phyloP scores from a whole-genome alignment of 2,113 vertebrate genomes.

The Muntiacus reevesi region DNA sequence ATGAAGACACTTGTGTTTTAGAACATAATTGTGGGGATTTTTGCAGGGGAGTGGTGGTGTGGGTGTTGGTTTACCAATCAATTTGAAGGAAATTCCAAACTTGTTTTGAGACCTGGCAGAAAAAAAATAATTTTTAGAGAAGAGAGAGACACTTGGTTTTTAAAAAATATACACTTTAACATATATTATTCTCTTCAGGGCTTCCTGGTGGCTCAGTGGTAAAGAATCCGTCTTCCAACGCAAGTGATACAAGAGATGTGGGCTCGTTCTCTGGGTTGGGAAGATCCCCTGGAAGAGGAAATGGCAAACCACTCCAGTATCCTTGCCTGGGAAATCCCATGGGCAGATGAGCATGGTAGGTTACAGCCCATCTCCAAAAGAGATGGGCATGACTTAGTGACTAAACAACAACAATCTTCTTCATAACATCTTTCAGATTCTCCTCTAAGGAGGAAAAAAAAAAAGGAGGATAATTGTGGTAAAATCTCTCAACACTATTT shows the following conservation, averaged over 20 bases:
- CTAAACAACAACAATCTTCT: background rate
- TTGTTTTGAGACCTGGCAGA: background rate
- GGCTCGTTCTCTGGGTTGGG: background rate
- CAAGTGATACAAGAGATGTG: background rate
- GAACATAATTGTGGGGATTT: accelerated
- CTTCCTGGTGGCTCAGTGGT: background rate
- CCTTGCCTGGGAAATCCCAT: background rate
- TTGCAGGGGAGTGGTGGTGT: background rate
- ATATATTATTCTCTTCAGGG: background rate
- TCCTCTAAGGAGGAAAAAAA: background rate
- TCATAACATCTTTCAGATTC: background rate
- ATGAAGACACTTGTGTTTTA: background rate
- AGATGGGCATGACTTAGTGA: background rate
- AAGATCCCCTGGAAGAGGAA: background rate
- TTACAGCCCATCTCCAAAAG: background rate
- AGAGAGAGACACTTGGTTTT: background rate
- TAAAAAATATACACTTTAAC: background rate
- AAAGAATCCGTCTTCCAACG: background rate
- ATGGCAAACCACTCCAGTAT: background rate
- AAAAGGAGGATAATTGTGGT: background rate
- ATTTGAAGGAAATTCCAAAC: background rate
- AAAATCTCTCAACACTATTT: background rate
- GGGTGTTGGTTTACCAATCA: background rate
- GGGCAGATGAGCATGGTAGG: background rate
- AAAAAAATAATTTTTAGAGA: background rate